Evolutionary conservation across 2,797 vertebrate genomes (phyloP), one percentile per base, ranked within the genome.

Genomic region (Falco novaeseelandiae): DNA sequence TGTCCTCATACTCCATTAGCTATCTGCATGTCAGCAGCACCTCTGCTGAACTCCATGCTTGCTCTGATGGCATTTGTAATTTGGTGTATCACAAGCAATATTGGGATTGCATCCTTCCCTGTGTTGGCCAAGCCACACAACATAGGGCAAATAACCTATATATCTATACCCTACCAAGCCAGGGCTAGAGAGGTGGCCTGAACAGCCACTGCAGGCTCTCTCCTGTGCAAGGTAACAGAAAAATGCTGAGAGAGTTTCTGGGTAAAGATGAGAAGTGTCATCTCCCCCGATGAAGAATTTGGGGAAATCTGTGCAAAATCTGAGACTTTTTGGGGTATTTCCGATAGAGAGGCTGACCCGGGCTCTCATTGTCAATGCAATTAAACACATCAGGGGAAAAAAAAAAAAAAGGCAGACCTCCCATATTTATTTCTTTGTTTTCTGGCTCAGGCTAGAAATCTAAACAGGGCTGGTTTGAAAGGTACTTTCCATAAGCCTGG

Each of bases 401-500:
- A 25, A 36, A 44, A 44, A 27, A 42, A 36, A 30, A 42, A 5
- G 54, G 4, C 52, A 71, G 44, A 59, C 23, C 61, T 96, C 65
- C 69, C 1, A 11, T 61, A 26, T 89, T 58, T 46, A 12, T 86
- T 70, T 10, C 8, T 77, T 92, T 89, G 12, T 84, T 49, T 65
- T 23, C 49, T 70, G 79, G 79, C 61, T 87, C 36, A 36, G 40
- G 36, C 44, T 51, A 12, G 83, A 83, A 85, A 88, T 59, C 65
- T 82, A 88, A 78, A 58, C 52, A 83, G 90, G 80, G 59, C n/a
- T 90, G 89, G 85, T 82, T 88, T 88, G 93, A 62, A 81, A 93
- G 95, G 96, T 94, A 74, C 86, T 97, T 97, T 94, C 96, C 96
- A 69, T 15, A 14, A 86, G n/a, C 25, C 49, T 91, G 2, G 15